Evolutionary conservation across 2,888 invertebrate species (phyloP), one percentile per base, ranked within the genome.

Genomic region (Ophonus ardosiacus): DNA sequence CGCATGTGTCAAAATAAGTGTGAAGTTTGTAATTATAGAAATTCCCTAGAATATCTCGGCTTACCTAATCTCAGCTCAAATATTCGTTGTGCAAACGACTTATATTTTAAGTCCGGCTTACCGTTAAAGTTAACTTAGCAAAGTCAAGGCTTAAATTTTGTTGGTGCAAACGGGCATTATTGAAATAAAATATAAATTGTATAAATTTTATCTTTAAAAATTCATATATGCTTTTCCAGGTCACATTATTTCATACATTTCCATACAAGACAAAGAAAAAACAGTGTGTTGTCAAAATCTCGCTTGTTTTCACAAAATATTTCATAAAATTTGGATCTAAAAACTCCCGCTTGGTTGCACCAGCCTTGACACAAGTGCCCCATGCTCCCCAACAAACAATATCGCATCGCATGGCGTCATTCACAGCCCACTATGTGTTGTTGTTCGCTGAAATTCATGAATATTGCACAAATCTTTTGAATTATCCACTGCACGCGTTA

Each of bases 391-490:
- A 71, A 24, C 24, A 74, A 74, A 74, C 43, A 74, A 51, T 51
- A 51, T 51, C 74, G 21, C 43, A 74, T 74, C 51, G 40, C 65
- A 65, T 65, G 65, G n/a, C 65, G 65, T 74, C 51, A 74, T 74
- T 51, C 74, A 10, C 51, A 74, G 71, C 71, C 78, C 51, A 78
- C 78, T 24, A 31, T 31, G 21, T 13, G 56, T 21, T 21, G 15
- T 18, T 80, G 40, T 80, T 59, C 61, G 61, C 38, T 80, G 61
- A 59, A 80, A 61, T 40, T 80, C 57, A 80, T 80, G 79, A 80
- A 80, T 80, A 80, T 80, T 80, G 59, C 79, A 80, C n/a, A 78
- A 78, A 57, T 31, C 79, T 74, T 51, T 74, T 74, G 74, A 74
- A 74, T 74, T 31, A 31, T 21, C 57, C 59, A 15, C 38, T 18